These are phyloP conservation scores for Scaptomyza tumidula DNA, from an alignment of 2,888 invertebrate species.

Conservation along the genomic window DNA sequence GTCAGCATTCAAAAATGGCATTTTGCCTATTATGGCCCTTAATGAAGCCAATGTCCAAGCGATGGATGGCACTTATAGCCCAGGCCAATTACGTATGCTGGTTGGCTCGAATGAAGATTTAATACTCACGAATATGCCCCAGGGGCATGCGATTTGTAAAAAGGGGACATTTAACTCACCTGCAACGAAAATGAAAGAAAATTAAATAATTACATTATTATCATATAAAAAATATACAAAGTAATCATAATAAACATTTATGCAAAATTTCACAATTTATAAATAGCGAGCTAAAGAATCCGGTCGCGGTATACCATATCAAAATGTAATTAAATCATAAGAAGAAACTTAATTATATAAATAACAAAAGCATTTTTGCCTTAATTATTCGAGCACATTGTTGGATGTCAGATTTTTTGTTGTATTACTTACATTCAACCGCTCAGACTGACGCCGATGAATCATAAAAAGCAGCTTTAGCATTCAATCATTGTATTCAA, in stretches of 20 bases:
- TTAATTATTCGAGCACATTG: slow-evolving; percentile 10
- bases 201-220: slow-evolving; percentile 69
- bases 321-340: slow-evolving; percentile 45
- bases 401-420: slow-evolving; percentile 34
- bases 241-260: slow-evolving; percentile 35
- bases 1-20: slow-evolving; percentile 19
- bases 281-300: slow-evolving; percentile 30
- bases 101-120: slow-evolving; percentile 39
- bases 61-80: slow-evolving; percentile 29
- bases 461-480: slow-evolving; percentile 42
- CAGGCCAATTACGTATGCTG: slow-evolving; percentile 50
- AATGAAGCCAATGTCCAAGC: slow-evolving; percentile 40
- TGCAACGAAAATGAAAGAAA: slow-evolving; percentile 65
- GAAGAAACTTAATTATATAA: background rate
- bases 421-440: background rate
- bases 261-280: slow-evolving; percentile 18
- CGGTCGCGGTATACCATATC: slow-evolving; percentile 25
- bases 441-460: slow-evolving; percentile 35
- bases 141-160: slow-evolving; percentile 50
- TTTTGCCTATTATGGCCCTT: slow-evolving; percentile 34
- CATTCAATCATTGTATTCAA: slow-evolving; percentile 58
- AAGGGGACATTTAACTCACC: slow-evolving; percentile 70
- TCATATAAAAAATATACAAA: slow-evolving; percentile 13
- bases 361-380: slow-evolving; percentile 3
- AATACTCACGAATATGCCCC: slow-evolving; percentile 66